Base-by-base conservation (phyloP, 2,888 invertebrate genomes). In the Bhutanitis thaidina region DNA sequence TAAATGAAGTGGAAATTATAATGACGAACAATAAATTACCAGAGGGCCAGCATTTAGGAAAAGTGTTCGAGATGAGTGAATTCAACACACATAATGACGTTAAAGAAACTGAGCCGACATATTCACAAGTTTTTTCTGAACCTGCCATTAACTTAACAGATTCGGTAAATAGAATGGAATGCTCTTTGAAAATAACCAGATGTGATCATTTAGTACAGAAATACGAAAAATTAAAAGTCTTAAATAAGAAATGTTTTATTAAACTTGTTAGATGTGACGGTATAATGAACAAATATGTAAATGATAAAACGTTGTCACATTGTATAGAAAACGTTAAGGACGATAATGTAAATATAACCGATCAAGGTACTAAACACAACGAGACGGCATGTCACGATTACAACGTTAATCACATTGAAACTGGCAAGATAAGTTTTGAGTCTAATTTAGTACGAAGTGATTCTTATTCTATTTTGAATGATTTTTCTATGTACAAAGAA, bases 121-220 rank as follows among this genome's bases (percentile, higher is more conserved):
- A 9, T 25, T n/a, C 10, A 7, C 34, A 34, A 30, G 15, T 16
- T 45, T 10, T 10, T 40, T n/a, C 29, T 36, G 27, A n/a, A 12
- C 8, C 45, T 7, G 8, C 8, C 36, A 10, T 16, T 27, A 14
- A 10, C 15, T 12, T 32, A 12, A 12, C n/a, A 10, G 34, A 34
- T 3, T 34, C 34, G 1, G 34, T 5, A 35, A 61, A 30, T 36
- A 45, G 27, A 12, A 45, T 29, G 13, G 15, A 51, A 49, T 80
- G 78, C 58, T 61, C 55, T 52, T 63, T 84, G 5, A 69, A 67
- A 59, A 56, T 80, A 36, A 49, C 47, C 1, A 76, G 67, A 44
- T 81, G 80, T 52, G 79, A 80, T 32, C 57, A 71, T 12, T 59
- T 80, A 10, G 56, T 70, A n/a, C 62, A 65, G 53, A 65, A 65